Base-by-base conservation (phyloP, 2,888 invertebrate species). In the Oithona nana region DNA sequence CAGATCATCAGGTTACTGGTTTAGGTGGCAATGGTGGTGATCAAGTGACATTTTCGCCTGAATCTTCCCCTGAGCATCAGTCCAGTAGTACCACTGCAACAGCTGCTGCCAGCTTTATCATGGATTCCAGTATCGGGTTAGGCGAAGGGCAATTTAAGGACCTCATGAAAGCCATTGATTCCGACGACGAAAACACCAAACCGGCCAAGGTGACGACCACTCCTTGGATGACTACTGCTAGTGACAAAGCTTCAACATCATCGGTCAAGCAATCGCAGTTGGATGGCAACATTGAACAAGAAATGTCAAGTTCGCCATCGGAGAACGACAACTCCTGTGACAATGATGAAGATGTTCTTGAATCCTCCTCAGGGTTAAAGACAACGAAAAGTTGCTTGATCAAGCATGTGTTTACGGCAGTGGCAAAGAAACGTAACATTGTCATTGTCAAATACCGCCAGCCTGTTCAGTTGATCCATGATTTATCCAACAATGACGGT, bases 381-480 rank as follows among this genome's bases (percentile, higher is more conserved):
- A 39, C 48, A 29, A 59, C 22, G 13, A 59, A 59, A 59, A 20
- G n/a, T 20, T 24, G 28, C 50, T 24, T 59, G 3, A 59, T 59
- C 16, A 22, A 26, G 1, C 1, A 29, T 20, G 59, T 59, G 13
- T 59, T 59, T 29, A 26, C 48, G 2, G 26, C 59, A 1, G 24
- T 26, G 8, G 24, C 59, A 8, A 59, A 59, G 26, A 50, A 59
- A 1, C 48, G 59, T 2, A 59, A 59, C 11, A 28, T 59, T 28
- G 59, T 59, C 26, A 26, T 59, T 1, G 59, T 59, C 59, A 48
- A 50, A n/a, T 50, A 50, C 49, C 49, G 50, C 22, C 48, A 59
- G 49, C 48, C 59, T 26, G 48, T 26, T 2, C 3, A 49, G 6
- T 13, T 16, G n/a, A 48, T 59, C n/a, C 24, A 48, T 22, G 49